These are phyloP conservation scores for Zalophus californianus DNA, from an alignment of 2,797 vertebrate species.

Conservation along the genomic window DNA sequence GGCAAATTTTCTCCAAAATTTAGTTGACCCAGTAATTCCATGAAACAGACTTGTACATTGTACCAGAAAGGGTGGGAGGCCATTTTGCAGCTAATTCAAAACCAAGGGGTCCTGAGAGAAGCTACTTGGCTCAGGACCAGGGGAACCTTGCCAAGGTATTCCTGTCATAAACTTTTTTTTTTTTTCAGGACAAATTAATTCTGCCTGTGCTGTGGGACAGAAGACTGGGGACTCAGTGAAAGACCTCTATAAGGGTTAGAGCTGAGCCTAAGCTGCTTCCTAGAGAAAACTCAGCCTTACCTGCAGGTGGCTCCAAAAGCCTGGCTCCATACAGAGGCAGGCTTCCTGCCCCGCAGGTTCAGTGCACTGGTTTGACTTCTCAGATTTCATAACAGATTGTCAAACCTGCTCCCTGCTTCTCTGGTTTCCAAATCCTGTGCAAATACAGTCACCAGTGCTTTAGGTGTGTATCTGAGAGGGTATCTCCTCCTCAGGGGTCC, in stretches of 20 bases:
- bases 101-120: background rate
- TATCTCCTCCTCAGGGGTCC: background rate
- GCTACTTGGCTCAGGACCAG: background rate
- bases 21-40: background rate
- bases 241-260: background rate
- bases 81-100: slow-evolving; percentile 8
- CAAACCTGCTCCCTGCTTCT: background rate
- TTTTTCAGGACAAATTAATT: background rate
- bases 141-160: background rate
- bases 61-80: background rate
- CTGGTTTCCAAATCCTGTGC: background rate
- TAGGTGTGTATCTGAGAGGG: background rate
- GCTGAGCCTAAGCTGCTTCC: background rate
- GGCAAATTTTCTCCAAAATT: slow-evolving; percentile 14
- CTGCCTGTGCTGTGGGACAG: background rate
- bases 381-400: background rate
- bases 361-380: background rate
- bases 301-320: slow-evolving; percentile 9
- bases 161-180: background rate
- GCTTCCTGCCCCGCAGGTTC: background rate
- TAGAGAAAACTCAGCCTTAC: slow-evolving; percentile 17
- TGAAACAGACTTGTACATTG: background rate
- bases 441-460: background rate
- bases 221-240: background rate
- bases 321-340: background rate